A percentile compares a stretch with the other conserved stretches of the same genome.
Evolutionary conservation across 1,140 invertebrate genomes (phyloP).

Genomic region (Centruroides sculpturatus): DNA sequence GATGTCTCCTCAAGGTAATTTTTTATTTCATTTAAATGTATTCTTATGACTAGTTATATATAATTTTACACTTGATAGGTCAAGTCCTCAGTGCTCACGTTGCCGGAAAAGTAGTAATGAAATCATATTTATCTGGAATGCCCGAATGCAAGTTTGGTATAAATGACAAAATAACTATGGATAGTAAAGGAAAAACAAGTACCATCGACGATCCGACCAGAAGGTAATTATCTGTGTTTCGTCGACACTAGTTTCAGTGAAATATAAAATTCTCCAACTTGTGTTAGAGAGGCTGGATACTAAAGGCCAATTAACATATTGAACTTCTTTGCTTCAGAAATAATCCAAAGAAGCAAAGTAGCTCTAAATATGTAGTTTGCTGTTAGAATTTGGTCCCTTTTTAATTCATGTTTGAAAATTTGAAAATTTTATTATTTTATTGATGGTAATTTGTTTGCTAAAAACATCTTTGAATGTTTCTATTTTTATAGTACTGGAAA

Average conservation of each 20-base stretch:
- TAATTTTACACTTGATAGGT: conserved; percentile 30
- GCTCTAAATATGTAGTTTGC: too few species aligned
- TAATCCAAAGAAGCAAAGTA: too few species aligned
- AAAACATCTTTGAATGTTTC: too few species aligned
- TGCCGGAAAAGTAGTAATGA: conserved; percentile 99
- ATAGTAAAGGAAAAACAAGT: conserved; percentile 75
- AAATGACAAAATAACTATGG: conserved; percentile 99
- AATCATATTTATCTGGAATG: conserved; percentile 98
- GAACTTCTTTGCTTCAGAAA: too few species aligned
- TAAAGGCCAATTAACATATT: too few species aligned
- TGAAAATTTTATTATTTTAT: too few species aligned
- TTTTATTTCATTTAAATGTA: neutral
- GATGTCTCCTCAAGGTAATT: conserved; percentile 86
- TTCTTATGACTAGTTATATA: neutral
- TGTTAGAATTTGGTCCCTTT: too few species aligned
- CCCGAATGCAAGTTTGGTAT: conserved; percentile 99
- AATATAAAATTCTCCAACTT: too few species aligned
- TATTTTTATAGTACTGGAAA: conserved; percentile 41
- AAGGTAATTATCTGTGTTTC: neutral
- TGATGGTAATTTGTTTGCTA: too few species aligned
- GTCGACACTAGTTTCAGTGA: too few species aligned
- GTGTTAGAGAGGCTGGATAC: too few species aligned
- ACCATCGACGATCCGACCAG: conserved; percentile 54
- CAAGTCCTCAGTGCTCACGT: conserved; percentile 98
- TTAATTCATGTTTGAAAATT: too few species aligned